Evolutionary conservation across 2,797 vertebrate species (phyloP), one percentile per base, ranked within the genome.

Genomic region (Microchirus variegatus): DNA sequence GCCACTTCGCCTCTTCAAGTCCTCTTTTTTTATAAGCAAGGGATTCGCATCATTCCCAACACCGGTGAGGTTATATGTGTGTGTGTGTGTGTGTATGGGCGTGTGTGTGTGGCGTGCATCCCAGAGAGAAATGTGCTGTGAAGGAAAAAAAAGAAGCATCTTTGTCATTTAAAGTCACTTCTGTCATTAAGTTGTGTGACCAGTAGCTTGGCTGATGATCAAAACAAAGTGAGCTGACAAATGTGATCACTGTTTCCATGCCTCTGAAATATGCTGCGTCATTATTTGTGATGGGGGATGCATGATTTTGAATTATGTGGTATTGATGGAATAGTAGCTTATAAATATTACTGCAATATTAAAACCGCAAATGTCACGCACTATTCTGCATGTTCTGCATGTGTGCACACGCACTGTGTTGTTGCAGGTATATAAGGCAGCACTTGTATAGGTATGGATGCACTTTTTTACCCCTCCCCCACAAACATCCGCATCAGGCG

Each of bases 401-500:
- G 6, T 73, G 82, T 63, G 69, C 53, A 50, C 50, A 53, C 64
- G 70, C 62, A 77, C 68, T 67, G 38, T 55, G 53, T 65, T 80
- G 52, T 59, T 70, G 80, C 87, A 89, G 88, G 89, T 87, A 87
- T 5, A 42, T 22, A 22, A 22, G 70, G 63, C 71, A 66, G 63
- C 66, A 50, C 60, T 81, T 78, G 59, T 71, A 53, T 54, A 60
- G 65, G 61, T 58, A 70, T 67, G 60, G 78, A 73, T 77, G 71
- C 58, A n/a, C 26, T 10, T 31, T 35, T 16, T n/a, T n/a, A 36
- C 85, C 87, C 86, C 77, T 75, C 83, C 79, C 87, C 85, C 72
- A 77, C 74, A 48, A 44, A 63, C 55, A 63, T 73, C 70, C 45
- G 69, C 74, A 59, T 80, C 56, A 86, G 67, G 67, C 69, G n/a